phyloP scores from a whole-genome alignment of 2,797 vertebrate species.

The Muscicapa comitata region DNA sequence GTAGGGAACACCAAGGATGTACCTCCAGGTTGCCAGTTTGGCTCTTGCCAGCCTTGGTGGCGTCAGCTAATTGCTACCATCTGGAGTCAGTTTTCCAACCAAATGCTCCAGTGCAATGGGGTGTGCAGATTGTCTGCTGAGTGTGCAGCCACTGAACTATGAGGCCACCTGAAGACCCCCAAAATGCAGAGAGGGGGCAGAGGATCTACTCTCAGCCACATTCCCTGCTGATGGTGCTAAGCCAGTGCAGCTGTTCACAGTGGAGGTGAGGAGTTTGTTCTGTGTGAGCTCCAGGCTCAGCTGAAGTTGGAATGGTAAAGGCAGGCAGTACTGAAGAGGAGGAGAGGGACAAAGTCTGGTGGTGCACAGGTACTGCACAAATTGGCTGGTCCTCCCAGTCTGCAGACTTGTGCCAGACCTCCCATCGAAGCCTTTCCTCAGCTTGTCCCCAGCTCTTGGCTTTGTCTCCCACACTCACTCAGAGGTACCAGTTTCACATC shows the following conservation, averaged over 20 bases:
- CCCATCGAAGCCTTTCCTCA: not conserved
- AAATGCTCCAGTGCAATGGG: not conserved
- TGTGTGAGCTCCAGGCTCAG: not conserved
- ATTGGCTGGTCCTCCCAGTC: not conserved
- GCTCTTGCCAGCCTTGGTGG: not conserved
- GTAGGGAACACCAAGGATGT: not conserved
- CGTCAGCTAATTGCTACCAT: slow-evolving; percentile 44
- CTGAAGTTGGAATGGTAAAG: not conserved
- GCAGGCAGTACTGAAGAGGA: not conserved
- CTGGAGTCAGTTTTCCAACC: slow-evolving; percentile 22
- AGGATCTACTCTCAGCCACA: not conserved
- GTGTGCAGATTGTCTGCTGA: not conserved
- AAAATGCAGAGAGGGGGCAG: not conserved
- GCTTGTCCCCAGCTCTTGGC: not conserved
- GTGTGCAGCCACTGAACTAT: not conserved
- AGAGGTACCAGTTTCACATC: not conserved
- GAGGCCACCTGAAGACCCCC: not conserved
- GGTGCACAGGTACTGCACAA: not conserved
- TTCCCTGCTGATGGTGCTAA: not conserved
- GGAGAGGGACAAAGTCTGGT: not conserved
- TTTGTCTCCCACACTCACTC: not conserved
- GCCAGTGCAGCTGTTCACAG: not conserved
- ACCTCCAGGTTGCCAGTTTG: not conserved
- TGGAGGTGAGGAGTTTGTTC: not conserved
- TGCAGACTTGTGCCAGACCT: not conserved